Percentiles rank a stretch among this genome's conserved stretches.
These are phyloP conservation scores for Lacerta agilis DNA, from an alignment of 2,797 vertebrate genomes.

Conservation along the genomic window DNA sequence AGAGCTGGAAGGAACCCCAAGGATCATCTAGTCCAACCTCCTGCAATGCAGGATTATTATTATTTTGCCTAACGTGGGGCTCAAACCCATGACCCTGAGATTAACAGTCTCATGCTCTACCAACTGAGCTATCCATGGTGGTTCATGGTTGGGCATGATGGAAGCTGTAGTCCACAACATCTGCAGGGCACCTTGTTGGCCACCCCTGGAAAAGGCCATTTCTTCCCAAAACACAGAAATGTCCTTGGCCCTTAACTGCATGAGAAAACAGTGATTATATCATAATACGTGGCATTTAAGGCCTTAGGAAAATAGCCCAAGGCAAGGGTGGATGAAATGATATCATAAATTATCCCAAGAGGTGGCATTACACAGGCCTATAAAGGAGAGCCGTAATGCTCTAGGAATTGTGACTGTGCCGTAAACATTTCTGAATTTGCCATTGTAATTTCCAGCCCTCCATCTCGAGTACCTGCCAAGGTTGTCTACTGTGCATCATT, in stretches of 20 bases:
- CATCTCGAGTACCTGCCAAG: constrained; percentile 28
- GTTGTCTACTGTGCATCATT: neutral
- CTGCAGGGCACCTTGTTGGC: too few relatives aligned
- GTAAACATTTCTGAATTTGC: constrained; percentile 27
- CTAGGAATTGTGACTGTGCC: constrained; percentile 26
- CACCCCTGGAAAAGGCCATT: neutral
- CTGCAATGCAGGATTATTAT: too few relatives aligned
- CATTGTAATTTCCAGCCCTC: neutral
- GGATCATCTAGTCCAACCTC: too few relatives aligned
- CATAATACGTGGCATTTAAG: constrained; percentile 13
- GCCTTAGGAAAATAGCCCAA: constrained; percentile 26
- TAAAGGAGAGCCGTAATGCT: constrained; percentile 31
- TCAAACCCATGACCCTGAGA: too few relatives aligned
- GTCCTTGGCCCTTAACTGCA: neutral
- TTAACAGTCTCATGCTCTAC: too few relatives aligned
- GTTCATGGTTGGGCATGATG: too few relatives aligned
- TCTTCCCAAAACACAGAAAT: constrained; percentile 40
- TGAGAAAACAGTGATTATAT: neutral
- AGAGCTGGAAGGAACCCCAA: too few relatives aligned
- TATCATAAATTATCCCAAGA: constrained; percentile 30
- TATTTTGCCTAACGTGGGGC: too few relatives aligned
- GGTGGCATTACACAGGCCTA: constrained; percentile 12
- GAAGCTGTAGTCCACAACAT: too few relatives aligned
- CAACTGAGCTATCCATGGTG: too few relatives aligned
- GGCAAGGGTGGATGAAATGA: constrained; percentile 11